Evolutionary conservation across 1,140 invertebrate species (phyloP), one percentile per base, ranked within the genome.

Genomic region (Diorhabda sublineata): DNA sequence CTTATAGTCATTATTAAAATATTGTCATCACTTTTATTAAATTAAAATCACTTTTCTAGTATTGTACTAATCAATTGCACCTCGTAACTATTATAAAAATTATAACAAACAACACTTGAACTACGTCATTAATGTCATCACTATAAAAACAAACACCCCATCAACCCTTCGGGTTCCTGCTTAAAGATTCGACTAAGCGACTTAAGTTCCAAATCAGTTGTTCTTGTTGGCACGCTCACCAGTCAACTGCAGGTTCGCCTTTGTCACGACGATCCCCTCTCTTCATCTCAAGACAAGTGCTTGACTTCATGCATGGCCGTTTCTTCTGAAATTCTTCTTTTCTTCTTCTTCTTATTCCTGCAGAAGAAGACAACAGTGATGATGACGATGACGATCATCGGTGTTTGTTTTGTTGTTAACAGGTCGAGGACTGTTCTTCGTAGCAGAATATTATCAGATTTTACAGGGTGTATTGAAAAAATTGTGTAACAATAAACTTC

Each of bases 271-370:
- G 11, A 43, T 43, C 61, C 61, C 61, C 61, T 62, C 61, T 62
- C 61, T 44, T n/a, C 42, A 62, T 62, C 61, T 62, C 26, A 62
- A 62, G 61, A 62, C 61, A 62, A 62, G 61, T 62, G 61, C 61
- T 62, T 62, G 61, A 62, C 61, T 62, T 62, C 61, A 62, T 62
- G 61, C 61, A 62, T 44, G 5, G 61, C 61, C 61, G 61, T 62
- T 45, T n/a, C 61, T 61, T 42, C 42, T 44, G 47, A 52, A 52
- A 52, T 52, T 52, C 47, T 52, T 52, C 47, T 52, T 52, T n/a
- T 6, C n/a, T 3, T 52, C 4, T 52, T 6, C 47, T 6, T n/a
- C n/a, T 52, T 52, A 8, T 6, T 8, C 6, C 6, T 8, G 47
- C 6, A 52, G 45, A 52, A 52, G 47, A 52, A 52, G 47, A 52